These are phyloP conservation scores for Acrossocheilus fasciatus DNA, from an alignment of 2,797 vertebrate species.

Conservation along the genomic window DNA sequence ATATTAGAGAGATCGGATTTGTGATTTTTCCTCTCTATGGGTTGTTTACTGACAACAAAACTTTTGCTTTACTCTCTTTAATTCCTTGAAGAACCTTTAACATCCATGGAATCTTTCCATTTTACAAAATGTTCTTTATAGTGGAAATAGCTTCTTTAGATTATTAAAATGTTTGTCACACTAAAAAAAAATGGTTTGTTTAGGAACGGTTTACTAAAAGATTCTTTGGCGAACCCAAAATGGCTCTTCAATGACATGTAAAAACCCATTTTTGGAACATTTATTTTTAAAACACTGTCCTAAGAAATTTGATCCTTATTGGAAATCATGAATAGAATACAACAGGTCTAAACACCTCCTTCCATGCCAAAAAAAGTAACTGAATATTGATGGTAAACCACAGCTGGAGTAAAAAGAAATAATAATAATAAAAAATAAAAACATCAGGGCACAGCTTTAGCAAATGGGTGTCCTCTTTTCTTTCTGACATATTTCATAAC, in stretches of 20 bases:
- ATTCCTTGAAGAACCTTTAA: neutral
- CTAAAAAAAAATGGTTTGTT: neutral
- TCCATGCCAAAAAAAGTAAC: neutral
- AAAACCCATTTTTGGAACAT: neutral
- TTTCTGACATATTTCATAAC: neutral
- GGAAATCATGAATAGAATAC: neutral
- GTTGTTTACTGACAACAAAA: neutral
- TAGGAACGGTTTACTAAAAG: neutral
- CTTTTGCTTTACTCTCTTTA: neutral
- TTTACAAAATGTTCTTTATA: neutral
- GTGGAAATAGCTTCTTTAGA: neutral
- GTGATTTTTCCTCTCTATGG: neutral
- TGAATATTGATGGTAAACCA: neutral
- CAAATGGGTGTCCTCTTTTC: neutral
- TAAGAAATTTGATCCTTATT: neutral
- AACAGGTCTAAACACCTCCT: neutral
- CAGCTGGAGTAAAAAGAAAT: neutral
- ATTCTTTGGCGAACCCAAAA: neutral
- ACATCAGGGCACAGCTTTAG: neutral
- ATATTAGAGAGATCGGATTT: neutral
- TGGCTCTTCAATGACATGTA: neutral
- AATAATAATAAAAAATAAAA: neutral
- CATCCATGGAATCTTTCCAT: neutral
- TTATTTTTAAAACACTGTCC: neutral
- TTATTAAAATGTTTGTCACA: neutral